Base-by-base conservation (phyloP, 1,140 invertebrate species). In the Drosophila nannoptera region DNA sequence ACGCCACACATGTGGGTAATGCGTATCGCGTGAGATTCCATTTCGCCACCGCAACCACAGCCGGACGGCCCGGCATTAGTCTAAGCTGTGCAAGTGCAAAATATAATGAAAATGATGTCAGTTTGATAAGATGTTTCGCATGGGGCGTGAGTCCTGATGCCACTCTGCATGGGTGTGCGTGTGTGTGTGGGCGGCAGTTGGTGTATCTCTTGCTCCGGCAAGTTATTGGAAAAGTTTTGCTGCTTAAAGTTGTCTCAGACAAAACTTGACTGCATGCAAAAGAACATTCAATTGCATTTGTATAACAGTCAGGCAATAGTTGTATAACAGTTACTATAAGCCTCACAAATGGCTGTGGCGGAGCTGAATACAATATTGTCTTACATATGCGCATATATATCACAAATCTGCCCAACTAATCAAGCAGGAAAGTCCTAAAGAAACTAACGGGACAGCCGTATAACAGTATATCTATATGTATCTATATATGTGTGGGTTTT, bases 21-120 rank as follows among this genome's bases (percentile, higher is more conserved):
- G 80, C 62, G 65, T 66, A 67, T 83, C 55, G 73, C 80, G 76
- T 86, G 40, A 76, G 60, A 64, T 74, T 82, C 33, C 74, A 58
- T 62, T 62, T 14, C 48, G 33, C 48, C 48, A 32, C 31, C 48
- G 29, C 9, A 12, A 52, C 7, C 14, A 9, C 14, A 7, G 35
- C 12, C 35, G 56, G 54, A n/a, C 69, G 53, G 40, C 14, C 73
- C 36, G 52, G 68, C 78, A 84, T 83, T 83, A 77, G 73, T 65
- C 53, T 69, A 84, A 73, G 81, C 80, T 86, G 80, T 77, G 76
- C 76, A 76, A 83, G 65, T 76, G 66, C 76, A 77, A 84, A 84
- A 77, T 69, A 86, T 86, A 86, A 86, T 84, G 73, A 84, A 84
- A 84, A 84, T 83, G 76, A 83, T 84, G 76, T 83, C 69, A 84